Evolutionary conservation across 2,888 invertebrate species (phyloP).

Genomic region (Esperia sulphurella): DNA sequence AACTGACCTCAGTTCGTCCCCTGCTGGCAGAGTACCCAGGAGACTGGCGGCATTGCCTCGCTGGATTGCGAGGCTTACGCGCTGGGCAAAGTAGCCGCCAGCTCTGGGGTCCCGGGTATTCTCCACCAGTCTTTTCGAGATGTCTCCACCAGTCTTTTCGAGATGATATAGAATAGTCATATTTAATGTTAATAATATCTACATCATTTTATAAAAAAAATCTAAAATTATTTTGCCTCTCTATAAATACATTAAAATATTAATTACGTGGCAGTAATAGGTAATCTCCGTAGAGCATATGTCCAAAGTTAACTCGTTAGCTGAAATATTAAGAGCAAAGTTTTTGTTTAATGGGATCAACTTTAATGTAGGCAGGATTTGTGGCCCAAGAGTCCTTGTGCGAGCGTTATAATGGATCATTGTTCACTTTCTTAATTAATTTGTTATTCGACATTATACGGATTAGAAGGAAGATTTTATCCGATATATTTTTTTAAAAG

Average conservation of each 20-base stretch:
- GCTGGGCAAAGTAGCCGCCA: too few relatives aligned
- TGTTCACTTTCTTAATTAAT: background rate
- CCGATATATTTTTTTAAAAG: background rate
- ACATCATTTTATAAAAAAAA: too few relatives aligned
- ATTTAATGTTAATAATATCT: too few relatives aligned
- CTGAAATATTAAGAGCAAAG: conserved; percentile 64
- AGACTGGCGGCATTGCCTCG: too few relatives aligned
- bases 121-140: too few relatives aligned
- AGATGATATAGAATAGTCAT: too few relatives aligned
- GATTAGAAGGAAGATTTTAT: background rate
- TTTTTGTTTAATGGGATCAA: conserved; percentile 58
- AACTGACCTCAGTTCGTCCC: too few relatives aligned
- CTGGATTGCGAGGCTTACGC: too few relatives aligned
- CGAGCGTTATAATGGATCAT: background rate
- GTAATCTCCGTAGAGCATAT: conserved; percentile 43
- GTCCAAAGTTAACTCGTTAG: conserved; percentile 61
- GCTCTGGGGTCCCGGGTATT: too few relatives aligned
- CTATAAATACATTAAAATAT: conserved; percentile 3
- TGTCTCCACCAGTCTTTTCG: too few relatives aligned
- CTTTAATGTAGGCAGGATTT: conserved; percentile 45
- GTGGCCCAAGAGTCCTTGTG: conserved; percentile 14
- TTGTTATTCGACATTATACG: background rate
- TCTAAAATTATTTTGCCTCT: too few relatives aligned
- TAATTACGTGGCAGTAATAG: conserved; percentile 29
- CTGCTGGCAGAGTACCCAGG: too few relatives aligned